Conservation (phyloP, 2,113 vertebrate species). For the Balaeniceps rex region DNA sequence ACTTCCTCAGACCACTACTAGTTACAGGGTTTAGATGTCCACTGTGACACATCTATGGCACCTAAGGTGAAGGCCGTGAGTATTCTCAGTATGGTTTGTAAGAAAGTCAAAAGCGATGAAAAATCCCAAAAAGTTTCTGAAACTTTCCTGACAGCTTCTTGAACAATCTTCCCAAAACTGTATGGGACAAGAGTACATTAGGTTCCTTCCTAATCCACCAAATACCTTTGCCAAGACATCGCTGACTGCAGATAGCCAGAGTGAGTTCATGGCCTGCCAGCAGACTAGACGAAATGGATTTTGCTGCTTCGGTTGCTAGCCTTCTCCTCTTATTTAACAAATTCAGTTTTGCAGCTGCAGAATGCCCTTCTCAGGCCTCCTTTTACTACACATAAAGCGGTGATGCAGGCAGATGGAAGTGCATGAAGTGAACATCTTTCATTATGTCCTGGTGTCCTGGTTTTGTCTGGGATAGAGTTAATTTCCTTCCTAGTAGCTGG, state of each 20-base stretch:
- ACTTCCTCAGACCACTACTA: background rate
- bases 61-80: background rate
- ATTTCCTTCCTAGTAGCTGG: too few relatives aligned
- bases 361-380: background rate
- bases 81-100: background rate
- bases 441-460: background rate
- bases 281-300: background rate
- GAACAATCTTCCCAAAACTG: background rate
- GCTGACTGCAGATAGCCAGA: background rate
- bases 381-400: background rate
- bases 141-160: background rate
- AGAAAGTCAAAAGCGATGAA: background rate
- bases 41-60: background rate
- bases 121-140: background rate
- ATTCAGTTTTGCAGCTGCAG: background rate
- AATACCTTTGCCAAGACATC: background rate
- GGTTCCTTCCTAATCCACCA: background rate
- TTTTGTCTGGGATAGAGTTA: too few relatives aligned
- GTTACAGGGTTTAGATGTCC: background rate
- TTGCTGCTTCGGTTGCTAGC: background rate
- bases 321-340: background rate
- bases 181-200: background rate
- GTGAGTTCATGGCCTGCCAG: background rate
- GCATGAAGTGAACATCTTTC: background rate
- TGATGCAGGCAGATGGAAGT: accelerated